Evolutionary conservation across 1,140 invertebrate species (phyloP).

Genomic region (Diuraphis noxia): DNA sequence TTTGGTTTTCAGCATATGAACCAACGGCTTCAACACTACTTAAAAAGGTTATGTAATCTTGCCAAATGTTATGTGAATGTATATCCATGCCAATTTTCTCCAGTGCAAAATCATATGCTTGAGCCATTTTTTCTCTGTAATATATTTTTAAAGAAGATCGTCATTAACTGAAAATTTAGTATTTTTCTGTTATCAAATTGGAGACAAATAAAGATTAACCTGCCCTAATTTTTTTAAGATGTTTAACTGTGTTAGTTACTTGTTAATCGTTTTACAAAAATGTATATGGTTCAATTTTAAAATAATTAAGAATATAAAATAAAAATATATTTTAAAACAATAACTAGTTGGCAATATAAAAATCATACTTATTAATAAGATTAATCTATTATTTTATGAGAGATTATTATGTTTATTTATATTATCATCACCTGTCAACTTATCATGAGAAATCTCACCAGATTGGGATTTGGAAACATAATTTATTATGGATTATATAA

Average conservation of each 20-base stretch:
- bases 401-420: background rate
- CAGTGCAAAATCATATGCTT: conserved; percentile 98
- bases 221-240: background rate
- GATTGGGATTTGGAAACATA: no score
- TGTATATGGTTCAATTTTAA: background rate
- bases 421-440: background rate
- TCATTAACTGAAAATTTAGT: no score
- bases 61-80: conserved; percentile 94
- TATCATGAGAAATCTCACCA: background rate
- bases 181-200: background rate
- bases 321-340: background rate
- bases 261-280: background rate
- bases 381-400: background rate
- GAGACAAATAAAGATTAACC: background rate
- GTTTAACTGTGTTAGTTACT: background rate
- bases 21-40: conserved; percentile 96
- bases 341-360: background rate
- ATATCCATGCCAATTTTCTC: conserved; percentile 99
- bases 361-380: background rate
- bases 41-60: conserved; percentile 97
- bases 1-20: conserved; percentile 98
- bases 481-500: background rate
- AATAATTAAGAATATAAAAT: background rate
- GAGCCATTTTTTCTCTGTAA: conserved; percentile 96
- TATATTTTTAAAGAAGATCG: conserved; percentile 31